A percentile compares a stretch with the other conserved stretches of the same genome.
Conservation (phyloP, 2,113 vertebrate genomes). For the Pseudopodoces humilis region DNA sequence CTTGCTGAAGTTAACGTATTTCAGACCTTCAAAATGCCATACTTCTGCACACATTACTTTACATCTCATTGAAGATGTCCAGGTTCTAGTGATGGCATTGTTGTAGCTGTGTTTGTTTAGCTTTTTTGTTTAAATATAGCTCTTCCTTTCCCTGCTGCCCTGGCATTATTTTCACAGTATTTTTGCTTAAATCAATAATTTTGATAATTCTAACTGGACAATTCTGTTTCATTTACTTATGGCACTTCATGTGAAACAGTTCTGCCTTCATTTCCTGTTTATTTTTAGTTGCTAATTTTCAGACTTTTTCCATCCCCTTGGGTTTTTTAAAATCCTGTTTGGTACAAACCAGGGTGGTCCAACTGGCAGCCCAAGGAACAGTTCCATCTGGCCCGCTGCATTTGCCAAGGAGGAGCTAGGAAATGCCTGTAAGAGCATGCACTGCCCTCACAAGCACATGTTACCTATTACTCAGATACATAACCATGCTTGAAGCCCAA, state of each 20-base stretch:
- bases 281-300: slow-evolving; percentile 67
- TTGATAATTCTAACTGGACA: slow-evolving; percentile 31
- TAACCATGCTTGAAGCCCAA: background rate
- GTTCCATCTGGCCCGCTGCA: slow-evolving; percentile 62
- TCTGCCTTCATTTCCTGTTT: slow-evolving; percentile 64
- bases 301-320: slow-evolving; percentile 56
- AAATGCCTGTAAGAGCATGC: slow-evolving; percentile 46
- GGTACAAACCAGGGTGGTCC: slow-evolving; percentile 66
- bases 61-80: background rate
- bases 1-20: background rate
- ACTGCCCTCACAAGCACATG: slow-evolving; percentile 19
- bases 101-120: background rate
- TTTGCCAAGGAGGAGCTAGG: slow-evolving; percentile 63
- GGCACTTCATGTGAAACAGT: slow-evolving; percentile 26
- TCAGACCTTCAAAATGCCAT: background rate
- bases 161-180: background rate
- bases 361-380: slow-evolving; percentile 68
- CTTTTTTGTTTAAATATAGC: background rate
- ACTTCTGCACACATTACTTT: background rate
- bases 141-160: background rate
- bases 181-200: slow-evolving; percentile 36
- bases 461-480: slow-evolving; percentile 8
- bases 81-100: background rate
- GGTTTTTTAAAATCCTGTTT: slow-evolving; percentile 61
- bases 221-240: slow-evolving; percentile 23